A percentile compares a stretch with the other conserved stretches of the same genome.
phyloP scores from a whole-genome alignment of 2,888 invertebrate genomes.

The Dryobota labecula region DNA sequence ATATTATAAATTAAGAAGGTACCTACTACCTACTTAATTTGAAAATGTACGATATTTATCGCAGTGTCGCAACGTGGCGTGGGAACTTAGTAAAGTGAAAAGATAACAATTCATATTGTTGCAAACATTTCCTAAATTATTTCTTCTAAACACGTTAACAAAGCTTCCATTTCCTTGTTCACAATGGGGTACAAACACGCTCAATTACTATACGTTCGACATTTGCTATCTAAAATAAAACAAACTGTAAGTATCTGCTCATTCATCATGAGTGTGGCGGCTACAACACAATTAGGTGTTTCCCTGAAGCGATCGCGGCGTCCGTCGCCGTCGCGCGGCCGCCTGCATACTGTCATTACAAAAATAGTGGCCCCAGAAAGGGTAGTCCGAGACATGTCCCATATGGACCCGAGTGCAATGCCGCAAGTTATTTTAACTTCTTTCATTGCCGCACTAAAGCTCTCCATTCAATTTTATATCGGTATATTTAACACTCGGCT shows the following conservation, averaged over 20 bases:
- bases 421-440: constrained; percentile 81
- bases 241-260: constrained; percentile 67
- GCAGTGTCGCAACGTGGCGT: neutral
- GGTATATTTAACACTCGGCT: constrained; percentile 41
- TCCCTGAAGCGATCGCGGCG: constrained; percentile 76
- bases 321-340: constrained; percentile 70
- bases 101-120: neutral
- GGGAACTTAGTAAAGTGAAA: neutral
- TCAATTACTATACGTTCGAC: constrained; percentile 19
- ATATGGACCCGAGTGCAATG: constrained; percentile 82
- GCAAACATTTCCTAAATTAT: neutral
- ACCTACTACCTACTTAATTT: neutral
- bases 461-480: constrained; percentile 51
- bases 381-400: constrained; percentile 86
- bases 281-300: constrained; percentile 85
- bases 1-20: neutral
- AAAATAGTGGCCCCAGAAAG: constrained; percentile 89
- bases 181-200: neutral
- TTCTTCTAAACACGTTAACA: neutral
- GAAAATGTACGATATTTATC: neutral
- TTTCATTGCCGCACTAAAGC: constrained; percentile 73
- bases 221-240: constrained; percentile 60
- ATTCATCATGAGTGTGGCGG: constrained; percentile 76
- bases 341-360: constrained; percentile 89
- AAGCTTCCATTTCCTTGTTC: neutral